Percentiles rank a stretch among this genome's conserved stretches.
Evolutionary conservation across 1,140 invertebrate species (phyloP).

Genomic region (Drosophila virilis): DNA sequence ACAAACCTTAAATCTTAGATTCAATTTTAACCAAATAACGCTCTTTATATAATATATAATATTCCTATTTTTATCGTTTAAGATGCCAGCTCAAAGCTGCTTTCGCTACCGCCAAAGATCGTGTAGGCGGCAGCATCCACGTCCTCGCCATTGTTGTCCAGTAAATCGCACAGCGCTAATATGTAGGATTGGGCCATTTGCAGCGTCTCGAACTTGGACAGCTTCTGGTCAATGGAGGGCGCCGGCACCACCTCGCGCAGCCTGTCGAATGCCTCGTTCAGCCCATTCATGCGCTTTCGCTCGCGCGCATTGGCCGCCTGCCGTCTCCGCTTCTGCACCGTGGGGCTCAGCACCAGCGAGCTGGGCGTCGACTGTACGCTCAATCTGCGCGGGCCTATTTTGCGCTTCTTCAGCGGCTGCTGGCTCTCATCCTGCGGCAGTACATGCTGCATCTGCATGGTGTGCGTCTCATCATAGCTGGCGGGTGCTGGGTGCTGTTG

Average conservation of each 20-base stretch:
- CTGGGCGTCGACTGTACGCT: conserved; percentile 13
- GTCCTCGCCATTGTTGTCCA: conserved; percentile 74
- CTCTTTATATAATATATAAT: conserved; percentile 13
- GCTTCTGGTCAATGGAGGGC: conserved; percentile 91
- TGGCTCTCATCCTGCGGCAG: background rate
- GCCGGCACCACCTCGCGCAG: conserved; percentile 91
- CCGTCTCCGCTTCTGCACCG: conserved; percentile 87
- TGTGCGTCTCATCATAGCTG: background rate
- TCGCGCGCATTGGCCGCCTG: conserved; percentile 92
- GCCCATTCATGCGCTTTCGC: conserved; percentile 91
- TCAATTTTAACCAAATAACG: conserved; percentile 29
- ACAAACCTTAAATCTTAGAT: conserved; percentile 61
- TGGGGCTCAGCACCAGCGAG: conserved; percentile 85
- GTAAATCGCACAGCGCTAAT: conserved; percentile 88
- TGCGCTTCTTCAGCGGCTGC: conserved; percentile 31
- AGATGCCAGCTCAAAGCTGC: conserved; percentile 44
- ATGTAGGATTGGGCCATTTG: conserved; percentile 96
- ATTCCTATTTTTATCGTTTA: background rate
- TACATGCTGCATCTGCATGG: background rate
- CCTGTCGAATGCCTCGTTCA: conserved; percentile 92
- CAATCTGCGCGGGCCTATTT: conserved; percentile 7
- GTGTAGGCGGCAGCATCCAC: conserved; percentile 60
- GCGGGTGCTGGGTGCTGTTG: background rate
- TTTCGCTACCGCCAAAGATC: conserved; percentile 57
- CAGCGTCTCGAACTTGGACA: conserved; percentile 94